These are phyloP conservation scores for Ciconia nigra DNA, from an alignment of 2,797 vertebrate species.

Conservation along the genomic window DNA sequence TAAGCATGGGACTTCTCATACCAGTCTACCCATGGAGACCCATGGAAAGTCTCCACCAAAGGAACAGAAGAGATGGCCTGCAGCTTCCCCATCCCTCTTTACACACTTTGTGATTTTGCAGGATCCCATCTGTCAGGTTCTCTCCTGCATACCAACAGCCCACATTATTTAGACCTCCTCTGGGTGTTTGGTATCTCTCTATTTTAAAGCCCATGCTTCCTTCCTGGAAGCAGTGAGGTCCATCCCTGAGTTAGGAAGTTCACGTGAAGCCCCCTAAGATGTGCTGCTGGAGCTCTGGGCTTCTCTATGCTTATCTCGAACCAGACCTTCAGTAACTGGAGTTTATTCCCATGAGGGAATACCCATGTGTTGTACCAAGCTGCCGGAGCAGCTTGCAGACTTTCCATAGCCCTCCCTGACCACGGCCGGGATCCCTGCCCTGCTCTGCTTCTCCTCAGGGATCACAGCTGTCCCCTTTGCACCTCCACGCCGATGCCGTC, in stretches of 20 bases:
- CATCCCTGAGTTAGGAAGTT: background rate
- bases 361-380: accelerated
- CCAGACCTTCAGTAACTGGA: background rate
- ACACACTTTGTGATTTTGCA: background rate
- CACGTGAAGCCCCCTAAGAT: background rate
- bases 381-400: background rate
- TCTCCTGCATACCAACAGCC: background rate
- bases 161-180: background rate
- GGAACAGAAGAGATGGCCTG: background rate
- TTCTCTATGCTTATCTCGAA: background rate
- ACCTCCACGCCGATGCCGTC: background rate
- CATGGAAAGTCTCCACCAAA: background rate
- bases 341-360: background rate
- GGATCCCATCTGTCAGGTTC: background rate
- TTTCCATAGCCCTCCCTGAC: background rate
- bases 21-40: background rate
- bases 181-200: background rate
- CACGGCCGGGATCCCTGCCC: background rate
- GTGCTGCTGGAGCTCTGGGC: background rate
- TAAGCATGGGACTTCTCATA: background rate
- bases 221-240: background rate
- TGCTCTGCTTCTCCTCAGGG: background rate
- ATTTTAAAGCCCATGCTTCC: background rate
- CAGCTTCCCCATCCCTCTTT: background rate
- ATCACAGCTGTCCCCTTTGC: background rate